These are phyloP conservation scores for Campylomormyrus numenius DNA, from an alignment of 2,113 vertebrate genomes.

Conservation along the genomic window DNA sequence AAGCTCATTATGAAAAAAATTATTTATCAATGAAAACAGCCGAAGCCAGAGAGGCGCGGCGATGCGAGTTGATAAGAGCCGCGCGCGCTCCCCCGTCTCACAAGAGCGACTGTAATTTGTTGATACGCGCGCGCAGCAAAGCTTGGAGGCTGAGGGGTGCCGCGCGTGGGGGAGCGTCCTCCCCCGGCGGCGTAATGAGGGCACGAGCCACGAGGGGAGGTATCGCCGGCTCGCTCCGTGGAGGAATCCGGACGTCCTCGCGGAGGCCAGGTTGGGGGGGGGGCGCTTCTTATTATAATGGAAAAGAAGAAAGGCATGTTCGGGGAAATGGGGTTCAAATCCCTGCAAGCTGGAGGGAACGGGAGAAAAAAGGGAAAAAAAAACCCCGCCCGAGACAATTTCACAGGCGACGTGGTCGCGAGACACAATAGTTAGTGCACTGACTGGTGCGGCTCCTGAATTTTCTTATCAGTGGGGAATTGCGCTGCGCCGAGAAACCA, in stretches of 20 bases:
- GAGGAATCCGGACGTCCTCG: background rate
- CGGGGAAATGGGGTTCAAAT: conserved; percentile 23
- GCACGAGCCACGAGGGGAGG: background rate
- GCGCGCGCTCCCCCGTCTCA: background rate
- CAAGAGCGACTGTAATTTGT: conserved; percentile 11
- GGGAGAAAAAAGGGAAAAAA: background rate
- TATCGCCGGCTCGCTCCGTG: background rate
- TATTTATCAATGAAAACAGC: background rate
- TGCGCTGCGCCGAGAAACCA: conserved; percentile 32
- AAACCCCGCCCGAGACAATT: conserved; percentile 25
- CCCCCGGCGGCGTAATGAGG: background rate
- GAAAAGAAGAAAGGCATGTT: conserved; percentile 18
- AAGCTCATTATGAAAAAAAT: background rate
- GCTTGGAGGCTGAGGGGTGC: background rate
- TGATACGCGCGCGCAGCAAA: background rate
- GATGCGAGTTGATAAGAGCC: background rate
- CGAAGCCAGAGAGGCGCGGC: background rate
- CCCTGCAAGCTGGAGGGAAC: conserved; percentile 21
- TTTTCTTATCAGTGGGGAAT: conserved; percentile 48
- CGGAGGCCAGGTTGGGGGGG: background rate
- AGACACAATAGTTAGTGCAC: conserved; percentile 38
- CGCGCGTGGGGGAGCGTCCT: background rate
- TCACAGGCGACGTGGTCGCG: conserved; percentile 26
- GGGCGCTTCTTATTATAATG: conserved; percentile 6
- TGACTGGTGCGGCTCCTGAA: conserved; percentile 33